Evolutionary conservation across 2,888 invertebrate genomes (phyloP).

Genomic region (Eupelmus urozonus): DNA sequence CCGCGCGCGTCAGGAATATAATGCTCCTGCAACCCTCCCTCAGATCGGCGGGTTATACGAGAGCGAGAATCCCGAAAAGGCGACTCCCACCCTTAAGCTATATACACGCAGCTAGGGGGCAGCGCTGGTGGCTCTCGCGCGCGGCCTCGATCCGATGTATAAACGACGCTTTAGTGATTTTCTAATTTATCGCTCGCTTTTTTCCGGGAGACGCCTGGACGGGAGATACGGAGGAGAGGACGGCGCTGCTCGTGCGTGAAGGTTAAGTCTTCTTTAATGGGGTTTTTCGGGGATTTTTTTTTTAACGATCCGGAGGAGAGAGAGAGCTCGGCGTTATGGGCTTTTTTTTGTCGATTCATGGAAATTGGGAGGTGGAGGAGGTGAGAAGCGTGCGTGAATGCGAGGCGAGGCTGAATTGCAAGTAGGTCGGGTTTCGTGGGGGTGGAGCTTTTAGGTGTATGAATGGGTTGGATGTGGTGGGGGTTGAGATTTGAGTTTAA

Average conservation of each 20-base stretch:
- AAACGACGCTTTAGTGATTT: conserved; percentile 55
- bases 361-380: background rate
- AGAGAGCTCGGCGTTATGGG: no score
- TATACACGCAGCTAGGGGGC: no score
- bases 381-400: background rate
- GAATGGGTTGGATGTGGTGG: no score
- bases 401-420: background rate
- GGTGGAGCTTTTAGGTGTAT: no score
- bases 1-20: no score
- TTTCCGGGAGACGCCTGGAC: background rate
- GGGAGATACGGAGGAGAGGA: background rate
- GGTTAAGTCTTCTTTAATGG: conserved; percentile 13
- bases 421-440: no score
- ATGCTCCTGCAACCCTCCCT: conserved; percentile 1
- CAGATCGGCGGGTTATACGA: conserved; percentile 52
- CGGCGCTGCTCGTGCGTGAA: background rate
- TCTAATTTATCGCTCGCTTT: conserved; percentile 36
- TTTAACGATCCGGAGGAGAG: background rate
- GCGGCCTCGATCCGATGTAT: conserved; percentile 32
- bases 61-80: conserved; percentile 38
- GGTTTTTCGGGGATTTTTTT: background rate
- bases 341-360: background rate
- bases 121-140: background rate
- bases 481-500: no score
- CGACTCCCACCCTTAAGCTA: conserved; percentile 2